A percentile compares a stretch with the other conserved stretches of the same genome.
Conservation (phyloP, 2,113 vertebrate genomes). For the Gopherus flavomarginatus region DNA sequence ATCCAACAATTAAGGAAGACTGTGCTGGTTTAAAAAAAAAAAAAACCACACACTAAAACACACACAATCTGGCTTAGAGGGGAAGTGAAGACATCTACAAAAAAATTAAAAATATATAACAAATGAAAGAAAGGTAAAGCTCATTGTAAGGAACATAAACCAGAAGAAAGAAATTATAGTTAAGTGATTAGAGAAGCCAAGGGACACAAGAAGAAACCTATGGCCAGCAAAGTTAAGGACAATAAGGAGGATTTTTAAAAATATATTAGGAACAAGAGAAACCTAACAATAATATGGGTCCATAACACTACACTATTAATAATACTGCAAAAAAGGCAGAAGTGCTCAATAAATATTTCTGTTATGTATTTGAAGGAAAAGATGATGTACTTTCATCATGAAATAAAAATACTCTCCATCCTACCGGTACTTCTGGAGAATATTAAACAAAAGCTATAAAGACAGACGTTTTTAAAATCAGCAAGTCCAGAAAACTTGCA, state of each 20-base stretch:
- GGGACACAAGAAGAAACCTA: background rate
- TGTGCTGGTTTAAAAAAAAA: background rate
- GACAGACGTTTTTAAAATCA: too few species aligned
- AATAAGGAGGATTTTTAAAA: background rate
- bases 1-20: background rate
- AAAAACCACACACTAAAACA: too few species aligned
- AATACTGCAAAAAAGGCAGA: background rate
- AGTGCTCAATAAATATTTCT: background rate
- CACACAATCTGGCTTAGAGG: background rate
- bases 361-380: background rate
- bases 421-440: too few species aligned
- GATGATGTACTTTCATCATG: too few species aligned
- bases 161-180: background rate
- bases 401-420: too few species aligned
- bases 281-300: background rate
- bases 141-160: background rate
- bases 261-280: background rate
- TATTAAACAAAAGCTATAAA: too few species aligned
- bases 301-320: background rate
- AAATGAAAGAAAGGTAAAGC: background rate
- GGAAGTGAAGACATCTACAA: background rate
- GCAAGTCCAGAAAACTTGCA: too few species aligned
- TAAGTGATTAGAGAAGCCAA: background rate
- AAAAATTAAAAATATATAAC: background rate
- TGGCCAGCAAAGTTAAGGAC: background rate